Evolutionary conservation across 2,113 vertebrate genomes (phyloP).

Genomic region (Lophius piscatorius): DNA sequence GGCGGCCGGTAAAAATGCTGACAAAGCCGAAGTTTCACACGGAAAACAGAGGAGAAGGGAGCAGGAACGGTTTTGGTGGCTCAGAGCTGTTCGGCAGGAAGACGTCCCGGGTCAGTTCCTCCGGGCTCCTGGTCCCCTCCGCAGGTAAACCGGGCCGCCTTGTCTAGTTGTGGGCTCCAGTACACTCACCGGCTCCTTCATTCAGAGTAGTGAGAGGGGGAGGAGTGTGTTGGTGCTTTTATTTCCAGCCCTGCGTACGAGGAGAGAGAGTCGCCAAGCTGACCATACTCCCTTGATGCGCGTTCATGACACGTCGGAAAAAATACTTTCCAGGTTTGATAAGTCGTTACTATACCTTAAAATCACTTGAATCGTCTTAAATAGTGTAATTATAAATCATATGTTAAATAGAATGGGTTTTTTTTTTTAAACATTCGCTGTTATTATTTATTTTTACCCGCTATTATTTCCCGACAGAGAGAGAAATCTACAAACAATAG

Average conservation of each 20-base stretch:
- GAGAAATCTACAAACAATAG: not conserved
- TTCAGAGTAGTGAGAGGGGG: slow-evolving; percentile 42
- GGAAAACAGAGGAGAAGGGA: slow-evolving; percentile 33
- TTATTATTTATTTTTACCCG: fast-evolving
- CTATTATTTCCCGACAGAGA: fast-evolving
- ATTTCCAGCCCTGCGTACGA: slow-evolving; percentile 41
- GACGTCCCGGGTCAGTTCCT: not conserved
- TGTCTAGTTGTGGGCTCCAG: not conserved
- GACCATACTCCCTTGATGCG: slow-evolving; percentile 29
- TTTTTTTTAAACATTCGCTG: no score
- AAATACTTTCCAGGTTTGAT: fast-evolving
- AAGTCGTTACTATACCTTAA: not conserved
- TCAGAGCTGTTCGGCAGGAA: not conserved
- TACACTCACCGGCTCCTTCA: not conserved
- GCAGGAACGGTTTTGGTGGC: not conserved
- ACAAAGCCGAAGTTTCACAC: slow-evolving; percentile 43
- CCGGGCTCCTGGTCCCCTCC: not conserved
- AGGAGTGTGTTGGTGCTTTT: slow-evolving; percentile 46
- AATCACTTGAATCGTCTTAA: not conserved
- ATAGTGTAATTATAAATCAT: no score
- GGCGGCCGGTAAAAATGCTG: slow-evolving; percentile 32
- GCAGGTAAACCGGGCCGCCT: slow-evolving; percentile 6
- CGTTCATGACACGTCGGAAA: slow-evolving; percentile 23
- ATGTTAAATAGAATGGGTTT: no score
- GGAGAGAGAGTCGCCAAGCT: slow-evolving; percentile 38